Conservation (phyloP, 2,888 invertebrate species). For the Linnaemya tessellans region DNA sequence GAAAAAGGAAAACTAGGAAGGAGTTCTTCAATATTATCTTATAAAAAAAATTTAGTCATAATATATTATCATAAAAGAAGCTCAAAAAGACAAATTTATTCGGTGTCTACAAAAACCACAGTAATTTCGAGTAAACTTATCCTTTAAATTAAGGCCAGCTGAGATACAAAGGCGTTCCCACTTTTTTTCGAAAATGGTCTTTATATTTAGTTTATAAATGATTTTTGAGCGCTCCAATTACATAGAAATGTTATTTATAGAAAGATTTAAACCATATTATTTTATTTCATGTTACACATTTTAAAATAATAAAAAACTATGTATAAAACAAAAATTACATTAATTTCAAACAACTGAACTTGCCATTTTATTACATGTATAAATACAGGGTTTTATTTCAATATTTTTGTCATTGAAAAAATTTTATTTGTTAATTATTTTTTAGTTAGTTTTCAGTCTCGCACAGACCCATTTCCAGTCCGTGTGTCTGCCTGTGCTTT, state of each 20-base stretch:
- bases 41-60: conserved; percentile 27
- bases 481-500: conserved; percentile 1
- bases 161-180: neutral
- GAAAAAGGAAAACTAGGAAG: conserved; percentile 8
- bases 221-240: conserved; percentile 12
- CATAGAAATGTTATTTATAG: neutral
- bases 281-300: conserved; percentile 1
- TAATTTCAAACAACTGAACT: conserved; percentile 22
- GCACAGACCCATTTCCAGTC: neutral
- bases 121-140: neutral
- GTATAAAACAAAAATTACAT: conserved; percentile 13
- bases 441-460: conserved; percentile 61
- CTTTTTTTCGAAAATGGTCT: neutral
- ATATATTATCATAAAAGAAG: conserved; percentile 20
- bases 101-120: neutral
- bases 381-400: conserved; percentile 11
- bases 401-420: neutral
- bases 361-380: conserved; percentile 29
- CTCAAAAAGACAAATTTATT: conserved; percentile 17
- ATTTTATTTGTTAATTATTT: conserved; percentile 4
- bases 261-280: neutral
- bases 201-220: neutral
- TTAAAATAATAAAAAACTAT: conserved; percentile 12
- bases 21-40: neutral
- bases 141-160: conserved; percentile 25